A percentile compares a stretch with the other conserved stretches of the same genome.
These are phyloP conservation scores for Halocynthia roretzi DNA, from an alignment of 23 tunicate genomes.

Conservation along the genomic window DNA sequence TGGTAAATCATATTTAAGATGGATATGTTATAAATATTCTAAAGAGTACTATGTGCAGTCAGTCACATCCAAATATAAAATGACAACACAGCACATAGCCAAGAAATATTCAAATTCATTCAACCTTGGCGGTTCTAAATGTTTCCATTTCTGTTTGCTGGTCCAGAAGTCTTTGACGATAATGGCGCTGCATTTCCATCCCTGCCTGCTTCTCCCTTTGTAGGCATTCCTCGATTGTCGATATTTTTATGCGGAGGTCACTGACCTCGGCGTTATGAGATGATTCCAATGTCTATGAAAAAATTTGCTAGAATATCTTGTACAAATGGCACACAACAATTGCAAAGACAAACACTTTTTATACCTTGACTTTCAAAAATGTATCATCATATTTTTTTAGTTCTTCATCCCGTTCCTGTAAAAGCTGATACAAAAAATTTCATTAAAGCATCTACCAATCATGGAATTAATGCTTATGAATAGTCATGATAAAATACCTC, in stretches of 20 bases:
- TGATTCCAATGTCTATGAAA: constrained; percentile 37
- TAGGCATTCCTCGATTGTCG: constrained; percentile 26
- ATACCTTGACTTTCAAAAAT: constrained; percentile 27
- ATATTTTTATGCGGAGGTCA: constrained; percentile 47
- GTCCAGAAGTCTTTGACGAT: constrained; percentile 37
- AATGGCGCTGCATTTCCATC: constrained; percentile 51
- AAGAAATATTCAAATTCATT: not conserved
- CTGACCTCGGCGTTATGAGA: constrained; percentile 42
- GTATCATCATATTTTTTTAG: constrained; percentile 35
- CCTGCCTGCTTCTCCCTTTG: constrained; percentile 28
- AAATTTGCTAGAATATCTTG: not conserved
- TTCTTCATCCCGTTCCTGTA: constrained; percentile 63
- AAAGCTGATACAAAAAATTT: constrained; percentile 22
- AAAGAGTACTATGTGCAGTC: no score
- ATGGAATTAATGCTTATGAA: not conserved
- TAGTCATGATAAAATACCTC: not conserved
- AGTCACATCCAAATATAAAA: not conserved
- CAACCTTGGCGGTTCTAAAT: constrained; percentile 51
- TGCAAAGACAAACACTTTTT: not conserved
- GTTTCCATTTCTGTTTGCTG: constrained; percentile 44
- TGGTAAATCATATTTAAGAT: no score
- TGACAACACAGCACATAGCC: not conserved
- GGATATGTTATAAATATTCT: no score
- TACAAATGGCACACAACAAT: not conserved
- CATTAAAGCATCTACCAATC: not conserved